Conservation (phyloP, 2,888 invertebrate genomes). For the Oscheius sp. region DNA sequence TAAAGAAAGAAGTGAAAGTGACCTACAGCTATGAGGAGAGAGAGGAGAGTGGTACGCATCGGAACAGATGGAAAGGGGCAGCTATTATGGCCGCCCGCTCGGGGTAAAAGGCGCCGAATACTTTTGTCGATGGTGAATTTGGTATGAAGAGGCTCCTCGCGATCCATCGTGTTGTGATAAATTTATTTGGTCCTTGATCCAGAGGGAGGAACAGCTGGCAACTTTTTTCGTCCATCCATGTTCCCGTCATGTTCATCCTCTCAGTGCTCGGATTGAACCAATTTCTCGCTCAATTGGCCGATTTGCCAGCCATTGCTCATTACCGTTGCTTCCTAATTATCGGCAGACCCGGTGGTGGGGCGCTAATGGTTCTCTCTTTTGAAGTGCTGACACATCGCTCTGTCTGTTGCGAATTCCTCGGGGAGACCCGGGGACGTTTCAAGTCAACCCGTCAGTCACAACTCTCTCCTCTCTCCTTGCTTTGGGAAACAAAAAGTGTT, state of each 20-base stretch:
- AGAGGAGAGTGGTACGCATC: conserved; percentile 25
- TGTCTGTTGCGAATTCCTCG: too few species aligned
- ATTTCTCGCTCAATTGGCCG: conserved; percentile 14
- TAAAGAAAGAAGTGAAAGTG: background rate
- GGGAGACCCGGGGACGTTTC: too few species aligned
- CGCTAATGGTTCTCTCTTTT: conserved; percentile 3
- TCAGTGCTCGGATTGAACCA: background rate
- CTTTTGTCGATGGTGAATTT: background rate
- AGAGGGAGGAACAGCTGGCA: background rate
- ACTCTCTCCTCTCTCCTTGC: background rate
- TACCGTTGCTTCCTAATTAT: conserved; percentile 25
- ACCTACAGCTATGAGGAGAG: conserved; percentile 3
- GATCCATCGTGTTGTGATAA: background rate
- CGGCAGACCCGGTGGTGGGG: background rate
- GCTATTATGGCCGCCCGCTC: background rate
- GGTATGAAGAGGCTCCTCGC: background rate
- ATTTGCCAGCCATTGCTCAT: background rate
- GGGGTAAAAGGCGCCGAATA: background rate
- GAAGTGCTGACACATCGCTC: background rate
- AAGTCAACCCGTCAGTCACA: too few species aligned
- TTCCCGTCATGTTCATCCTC: background rate
- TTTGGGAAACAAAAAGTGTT: too few species aligned
- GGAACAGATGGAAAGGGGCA: conserved; percentile 8
- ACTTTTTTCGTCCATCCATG: background rate
- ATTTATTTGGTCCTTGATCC: conserved; percentile 8